These are phyloP conservation scores for Chascanopsetta lugubris DNA, from an alignment of 2,113 vertebrate species.

Conservation along the genomic window DNA sequence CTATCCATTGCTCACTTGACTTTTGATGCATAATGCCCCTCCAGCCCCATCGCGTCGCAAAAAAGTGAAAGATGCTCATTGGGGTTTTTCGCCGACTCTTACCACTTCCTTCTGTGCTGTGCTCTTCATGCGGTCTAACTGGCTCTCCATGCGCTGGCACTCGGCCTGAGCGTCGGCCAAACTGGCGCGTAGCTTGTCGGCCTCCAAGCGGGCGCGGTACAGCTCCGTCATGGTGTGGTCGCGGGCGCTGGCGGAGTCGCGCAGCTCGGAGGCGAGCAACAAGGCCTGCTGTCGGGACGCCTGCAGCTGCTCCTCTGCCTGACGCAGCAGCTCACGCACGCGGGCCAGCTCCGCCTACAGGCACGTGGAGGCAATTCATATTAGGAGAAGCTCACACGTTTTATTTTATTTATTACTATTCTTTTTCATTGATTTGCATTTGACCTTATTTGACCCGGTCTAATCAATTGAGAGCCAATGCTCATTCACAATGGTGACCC, in stretches of 20 bases:
- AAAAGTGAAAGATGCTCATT: neutral
- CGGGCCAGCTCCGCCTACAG: constrained; percentile 83
- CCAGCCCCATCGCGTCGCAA: neutral
- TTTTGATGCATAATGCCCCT: neutral
- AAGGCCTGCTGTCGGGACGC: constrained; percentile 89
- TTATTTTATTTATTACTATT: no score
- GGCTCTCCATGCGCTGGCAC: constrained; percentile 76
- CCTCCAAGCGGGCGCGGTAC: constrained; percentile 87
- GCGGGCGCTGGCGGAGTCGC: constrained; percentile 86
- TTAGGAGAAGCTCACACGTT: no score
- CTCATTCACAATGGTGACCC: no score
- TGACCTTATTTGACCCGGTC: no score
- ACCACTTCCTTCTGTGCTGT: constrained; percentile 84
- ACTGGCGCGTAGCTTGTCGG: constrained; percentile 76
- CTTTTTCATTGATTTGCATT: no score
- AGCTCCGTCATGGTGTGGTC: constrained; percentile 93
- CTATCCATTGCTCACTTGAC: neutral
- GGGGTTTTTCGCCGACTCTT: constrained; percentile 15
- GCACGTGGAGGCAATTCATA: neutral
- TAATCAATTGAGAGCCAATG: no score
- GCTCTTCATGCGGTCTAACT: constrained; percentile 77
- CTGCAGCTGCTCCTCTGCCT: constrained; percentile 93
- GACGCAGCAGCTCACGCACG: constrained; percentile 90
- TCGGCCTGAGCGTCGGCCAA: constrained; percentile 86
- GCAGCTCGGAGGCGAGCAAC: constrained; percentile 91